phyloP scores from a whole-genome alignment of 2,113 vertebrate genomes.

The Tinamus guttatus region DNA sequence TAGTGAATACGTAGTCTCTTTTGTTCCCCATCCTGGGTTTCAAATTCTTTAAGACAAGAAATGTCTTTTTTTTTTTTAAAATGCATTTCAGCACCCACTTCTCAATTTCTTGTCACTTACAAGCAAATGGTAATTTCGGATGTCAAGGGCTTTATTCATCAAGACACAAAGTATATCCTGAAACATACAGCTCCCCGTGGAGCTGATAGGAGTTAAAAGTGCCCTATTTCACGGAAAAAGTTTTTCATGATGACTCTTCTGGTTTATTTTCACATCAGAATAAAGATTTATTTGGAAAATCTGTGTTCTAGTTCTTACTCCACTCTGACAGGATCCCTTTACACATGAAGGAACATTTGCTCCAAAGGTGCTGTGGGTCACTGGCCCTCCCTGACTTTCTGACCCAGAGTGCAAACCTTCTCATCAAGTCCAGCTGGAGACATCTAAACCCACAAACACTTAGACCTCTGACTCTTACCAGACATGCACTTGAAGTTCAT shows the following conservation, averaged over 20 bases:
- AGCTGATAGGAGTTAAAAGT: background rate
- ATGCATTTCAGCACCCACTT: background rate
- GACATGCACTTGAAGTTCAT: accelerated
- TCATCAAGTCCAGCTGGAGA: accelerated
- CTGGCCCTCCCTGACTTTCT: background rate
- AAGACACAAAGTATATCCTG: background rate
- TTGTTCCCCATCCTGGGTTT: background rate
- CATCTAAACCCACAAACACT: background rate
- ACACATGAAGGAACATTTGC: background rate
- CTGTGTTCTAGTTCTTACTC: background rate
- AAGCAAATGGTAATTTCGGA: background rate
- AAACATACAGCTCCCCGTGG: background rate
- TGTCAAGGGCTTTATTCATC: background rate
- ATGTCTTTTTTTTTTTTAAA: background rate
- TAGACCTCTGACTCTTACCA: background rate
- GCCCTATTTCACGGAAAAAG: background rate
- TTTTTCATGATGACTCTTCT: background rate
- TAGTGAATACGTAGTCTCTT: background rate
- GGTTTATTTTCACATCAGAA: background rate
- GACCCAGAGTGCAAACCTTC: background rate
- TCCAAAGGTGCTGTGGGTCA: background rate
- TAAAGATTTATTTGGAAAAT: background rate
- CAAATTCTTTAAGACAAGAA: background rate
- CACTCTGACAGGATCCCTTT: background rate
- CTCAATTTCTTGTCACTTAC: background rate